A percentile compares a stretch with the other conserved stretches of the same genome.
phyloP scores from a whole-genome alignment of 2,797 vertebrate species.

The Bovichtus diacanthus region DNA sequence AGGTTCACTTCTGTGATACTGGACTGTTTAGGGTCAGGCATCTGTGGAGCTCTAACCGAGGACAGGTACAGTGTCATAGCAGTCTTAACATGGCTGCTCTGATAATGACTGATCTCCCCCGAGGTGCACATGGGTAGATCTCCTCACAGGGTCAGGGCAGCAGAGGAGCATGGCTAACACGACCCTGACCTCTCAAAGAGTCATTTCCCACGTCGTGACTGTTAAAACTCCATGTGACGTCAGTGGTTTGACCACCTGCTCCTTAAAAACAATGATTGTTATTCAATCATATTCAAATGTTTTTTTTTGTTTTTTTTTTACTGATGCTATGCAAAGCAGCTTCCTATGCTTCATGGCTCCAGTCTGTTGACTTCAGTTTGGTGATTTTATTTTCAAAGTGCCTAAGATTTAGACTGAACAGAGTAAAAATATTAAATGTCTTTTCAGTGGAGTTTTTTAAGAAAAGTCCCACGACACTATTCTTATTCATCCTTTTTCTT shows the following conservation, averaged over 20 bases:
- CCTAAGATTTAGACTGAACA: too few relatives aligned
- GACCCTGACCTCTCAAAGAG: slow-evolving; percentile 48
- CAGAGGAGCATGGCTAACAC: slow-evolving; percentile 46
- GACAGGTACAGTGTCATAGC: slow-evolving; percentile 24
- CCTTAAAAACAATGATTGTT: neutral
- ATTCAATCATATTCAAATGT: neutral
- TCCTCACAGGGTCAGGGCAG: slow-evolving; percentile 27
- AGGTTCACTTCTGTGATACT: slow-evolving; percentile 50
- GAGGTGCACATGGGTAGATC: slow-evolving; percentile 41
- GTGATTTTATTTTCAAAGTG: too few relatives aligned
- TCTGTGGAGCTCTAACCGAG: too few relatives aligned
- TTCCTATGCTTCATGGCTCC: too few relatives aligned
- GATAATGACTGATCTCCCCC: slow-evolving; percentile 30
- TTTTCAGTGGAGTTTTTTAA: too few relatives aligned
- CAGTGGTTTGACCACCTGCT: neutral
- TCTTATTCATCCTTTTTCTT: too few relatives aligned
- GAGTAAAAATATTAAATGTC: too few relatives aligned
- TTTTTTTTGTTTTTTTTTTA: neutral
- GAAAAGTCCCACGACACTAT: too few relatives aligned
- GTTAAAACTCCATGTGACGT: slow-evolving; percentile 48
- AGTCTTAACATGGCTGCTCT: slow-evolving; percentile 11
- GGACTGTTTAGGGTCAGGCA: slow-evolving; percentile 15
- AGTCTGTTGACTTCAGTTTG: too few relatives aligned
- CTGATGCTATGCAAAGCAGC: too few relatives aligned
- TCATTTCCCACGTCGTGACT: slow-evolving; percentile 45